A percentile compares a stretch with the other conserved stretches of the same genome.
Evolutionary conservation across 2,888 invertebrate genomes (phyloP).

Genomic region (Boloria selene): DNA sequence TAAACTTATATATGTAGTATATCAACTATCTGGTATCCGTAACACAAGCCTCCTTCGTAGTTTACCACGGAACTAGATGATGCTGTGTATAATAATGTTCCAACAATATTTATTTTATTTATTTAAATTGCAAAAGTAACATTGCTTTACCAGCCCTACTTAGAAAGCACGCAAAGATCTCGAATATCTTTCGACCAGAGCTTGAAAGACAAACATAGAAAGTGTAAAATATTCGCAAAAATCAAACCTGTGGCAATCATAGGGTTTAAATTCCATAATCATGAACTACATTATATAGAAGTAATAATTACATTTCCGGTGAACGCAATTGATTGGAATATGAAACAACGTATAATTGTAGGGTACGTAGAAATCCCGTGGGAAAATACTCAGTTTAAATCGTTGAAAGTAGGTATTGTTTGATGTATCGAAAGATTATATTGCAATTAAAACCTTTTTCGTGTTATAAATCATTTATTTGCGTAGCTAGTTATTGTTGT

Average conservation of each 20-base stretch:
- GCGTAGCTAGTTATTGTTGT: neutral
- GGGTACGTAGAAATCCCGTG: slow-evolving; percentile 25
- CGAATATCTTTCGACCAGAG: too few relatives aligned
- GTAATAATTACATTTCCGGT: slow-evolving; percentile 7
- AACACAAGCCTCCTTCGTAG: too few relatives aligned
- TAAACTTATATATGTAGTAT: too few relatives aligned
- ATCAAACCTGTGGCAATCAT: neutral
- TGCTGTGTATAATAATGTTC: too few relatives aligned
- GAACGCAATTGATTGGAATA: slow-evolving; percentile 15
- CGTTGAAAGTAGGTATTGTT: slow-evolving; percentile 22
- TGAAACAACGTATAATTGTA: slow-evolving; percentile 23
- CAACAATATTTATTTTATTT: too few relatives aligned
- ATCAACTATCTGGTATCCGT: too few relatives aligned
- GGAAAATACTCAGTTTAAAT: slow-evolving; percentile 15
- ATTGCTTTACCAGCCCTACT: too few relatives aligned
- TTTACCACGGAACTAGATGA: too few relatives aligned
- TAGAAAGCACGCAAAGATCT: too few relatives aligned
- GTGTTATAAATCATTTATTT: neutral
- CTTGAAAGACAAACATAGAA: too few relatives aligned
- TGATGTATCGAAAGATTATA: slow-evolving; percentile 8
- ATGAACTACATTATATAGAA: neutral
- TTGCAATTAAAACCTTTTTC: slow-evolving; percentile 5
- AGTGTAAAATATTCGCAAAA: too few relatives aligned
- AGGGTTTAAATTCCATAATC: neutral
- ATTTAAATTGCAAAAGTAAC: too few relatives aligned